Evolutionary conservation across 2,113 vertebrate species (phyloP).

Genomic region (Rhodinocichla rosea): DNA sequence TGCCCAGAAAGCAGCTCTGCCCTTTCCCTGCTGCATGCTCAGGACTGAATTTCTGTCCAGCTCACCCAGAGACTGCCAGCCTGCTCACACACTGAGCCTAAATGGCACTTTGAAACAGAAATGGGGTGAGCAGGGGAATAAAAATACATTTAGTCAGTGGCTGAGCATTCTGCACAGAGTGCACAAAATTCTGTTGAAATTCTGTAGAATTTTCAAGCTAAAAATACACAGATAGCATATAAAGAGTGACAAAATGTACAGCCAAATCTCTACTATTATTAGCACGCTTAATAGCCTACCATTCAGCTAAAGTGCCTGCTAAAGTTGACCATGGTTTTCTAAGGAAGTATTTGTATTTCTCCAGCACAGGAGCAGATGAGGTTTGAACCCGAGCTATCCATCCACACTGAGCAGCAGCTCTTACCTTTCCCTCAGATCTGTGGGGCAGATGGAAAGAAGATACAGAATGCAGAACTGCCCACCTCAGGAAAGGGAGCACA

Average conservation of each 20-base stretch:
- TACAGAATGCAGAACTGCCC: not conserved
- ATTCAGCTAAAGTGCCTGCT: not conserved
- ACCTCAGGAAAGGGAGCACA: not conserved
- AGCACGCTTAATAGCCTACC: not conserved
- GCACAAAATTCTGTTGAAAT: not conserved
- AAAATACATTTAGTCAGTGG: not conserved
- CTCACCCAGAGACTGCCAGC: not conserved
- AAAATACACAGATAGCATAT: not conserved
- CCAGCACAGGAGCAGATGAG: not conserved
- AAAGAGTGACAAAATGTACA: not conserved
- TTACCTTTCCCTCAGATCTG: not conserved
- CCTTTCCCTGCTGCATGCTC: not conserved
- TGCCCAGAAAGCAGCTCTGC: not conserved
- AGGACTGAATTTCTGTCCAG: not conserved
- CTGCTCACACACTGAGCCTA: not conserved
- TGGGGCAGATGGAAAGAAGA: not conserved
- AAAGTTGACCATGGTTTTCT: not conserved
- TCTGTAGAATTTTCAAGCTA: not conserved
- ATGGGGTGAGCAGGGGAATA: not conserved
- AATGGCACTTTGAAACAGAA: not conserved
- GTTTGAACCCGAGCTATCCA: rapidly evolving
- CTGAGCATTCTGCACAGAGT: not conserved
- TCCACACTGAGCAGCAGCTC: not conserved
- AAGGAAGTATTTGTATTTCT: not conserved
- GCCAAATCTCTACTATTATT: not conserved